These are phyloP conservation scores for Thaleichthys pacificus DNA, from an alignment of 2,797 vertebrate genomes.

Conservation along the genomic window DNA sequence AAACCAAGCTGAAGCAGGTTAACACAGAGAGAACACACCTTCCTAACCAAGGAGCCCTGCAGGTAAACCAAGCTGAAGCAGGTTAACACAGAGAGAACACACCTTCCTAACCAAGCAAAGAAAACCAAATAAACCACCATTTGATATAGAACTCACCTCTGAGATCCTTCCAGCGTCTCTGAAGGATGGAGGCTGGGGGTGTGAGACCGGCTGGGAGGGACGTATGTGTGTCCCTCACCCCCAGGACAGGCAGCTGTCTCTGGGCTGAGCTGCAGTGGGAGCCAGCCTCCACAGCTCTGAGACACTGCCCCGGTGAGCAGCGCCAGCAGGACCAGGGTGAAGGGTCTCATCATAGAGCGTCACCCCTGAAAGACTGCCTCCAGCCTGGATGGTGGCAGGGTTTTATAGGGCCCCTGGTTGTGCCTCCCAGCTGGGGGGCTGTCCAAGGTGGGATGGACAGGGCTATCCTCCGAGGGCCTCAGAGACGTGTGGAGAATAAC, in stretches of 20 bases:
- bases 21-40: neutral
- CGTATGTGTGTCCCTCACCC: conserved; percentile 29
- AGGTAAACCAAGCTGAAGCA: conserved; percentile 4
- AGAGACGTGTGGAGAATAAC: neutral
- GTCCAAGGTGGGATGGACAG: conserved; percentile 37
- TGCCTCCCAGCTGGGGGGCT: conserved; percentile 46
- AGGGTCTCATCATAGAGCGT: conserved; percentile 73
- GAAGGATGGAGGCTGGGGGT: conserved; percentile 7
- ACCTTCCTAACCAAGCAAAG: neutral
- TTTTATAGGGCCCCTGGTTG: conserved; percentile 68
- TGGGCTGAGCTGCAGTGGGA: conserved; percentile 29
- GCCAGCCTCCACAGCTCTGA: conserved; percentile 39
- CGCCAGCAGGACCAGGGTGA: conserved; percentile 59
- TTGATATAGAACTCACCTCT: conserved; percentile 63
- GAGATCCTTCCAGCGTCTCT: conserved; percentile 28
- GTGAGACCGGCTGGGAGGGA: conserved; percentile 8
- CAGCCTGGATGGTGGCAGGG: conserved; percentile 25
- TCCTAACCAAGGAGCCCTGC: neutral
- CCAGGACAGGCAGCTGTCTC: conserved; percentile 24
- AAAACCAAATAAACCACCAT: conserved; percentile 2
- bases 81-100: neutral
- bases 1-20: conserved; percentile 10
- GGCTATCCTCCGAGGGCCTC: conserved; percentile 47
- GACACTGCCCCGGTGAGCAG: conserved; percentile 63
- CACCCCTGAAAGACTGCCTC: conserved; percentile 50